Percentiles rank a stretch among this genome's conserved stretches.
Evolutionary conservation across 1,140 invertebrate species (phyloP).

Genomic region (Brachionus asplanchnoidis): DNA sequence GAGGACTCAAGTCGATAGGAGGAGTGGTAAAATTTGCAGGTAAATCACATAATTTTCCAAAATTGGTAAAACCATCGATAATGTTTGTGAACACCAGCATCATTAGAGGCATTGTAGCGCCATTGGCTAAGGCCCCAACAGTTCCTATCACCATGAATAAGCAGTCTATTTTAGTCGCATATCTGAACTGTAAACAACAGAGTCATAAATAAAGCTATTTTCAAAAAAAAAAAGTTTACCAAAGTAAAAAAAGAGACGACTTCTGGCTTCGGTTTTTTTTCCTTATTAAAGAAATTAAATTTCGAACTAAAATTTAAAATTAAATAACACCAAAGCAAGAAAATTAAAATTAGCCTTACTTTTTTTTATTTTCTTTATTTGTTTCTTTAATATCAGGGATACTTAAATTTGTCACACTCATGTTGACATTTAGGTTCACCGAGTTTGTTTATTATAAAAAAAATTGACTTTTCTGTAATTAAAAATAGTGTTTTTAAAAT

Average conservation of each 20-base stretch:
- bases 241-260: background rate
- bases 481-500: background rate
- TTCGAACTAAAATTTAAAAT: background rate
- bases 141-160: constrained; percentile 51
- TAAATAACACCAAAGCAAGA: too few relatives aligned
- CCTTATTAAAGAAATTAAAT: background rate
- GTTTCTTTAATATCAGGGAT: background rate
- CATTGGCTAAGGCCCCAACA: constrained; percentile 47
- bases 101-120: constrained; percentile 51
- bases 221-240: background rate
- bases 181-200: constrained; percentile 51
- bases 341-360: background rate
- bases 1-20: background rate
- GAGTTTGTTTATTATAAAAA: background rate
- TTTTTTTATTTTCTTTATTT: background rate
- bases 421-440: background rate
- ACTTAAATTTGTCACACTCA: background rate
- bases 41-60: constrained; percentile 3
- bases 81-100: constrained; percentile 55
- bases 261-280: background rate
- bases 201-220: background rate
- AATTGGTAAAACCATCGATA: constrained; percentile 20
- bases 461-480: background rate
- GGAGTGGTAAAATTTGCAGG: background rate
- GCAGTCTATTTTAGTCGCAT: constrained; percentile 48